phyloP scores from a whole-genome alignment of 2,113 vertebrate genomes.

The Choloepus hoffmanni region DNA sequence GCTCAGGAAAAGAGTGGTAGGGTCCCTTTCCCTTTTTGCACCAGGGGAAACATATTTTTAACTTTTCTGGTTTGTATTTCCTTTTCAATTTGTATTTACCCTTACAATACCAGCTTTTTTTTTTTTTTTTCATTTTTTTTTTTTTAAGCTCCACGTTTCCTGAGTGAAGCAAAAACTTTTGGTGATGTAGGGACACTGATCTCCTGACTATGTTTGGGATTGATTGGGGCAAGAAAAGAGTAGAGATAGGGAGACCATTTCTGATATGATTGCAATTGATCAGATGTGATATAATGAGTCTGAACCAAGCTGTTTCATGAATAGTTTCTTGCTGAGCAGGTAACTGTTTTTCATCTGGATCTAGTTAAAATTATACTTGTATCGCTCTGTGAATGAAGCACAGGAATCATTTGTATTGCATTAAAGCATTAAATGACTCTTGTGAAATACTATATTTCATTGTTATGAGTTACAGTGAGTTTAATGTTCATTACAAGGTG shows the following conservation, averaged over 20 bases:
- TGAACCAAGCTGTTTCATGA: background rate
- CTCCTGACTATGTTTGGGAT: background rate
- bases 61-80: too few species aligned
- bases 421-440: constrained; percentile 40
- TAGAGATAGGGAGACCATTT: background rate
- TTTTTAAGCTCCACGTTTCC: background rate
- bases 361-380: constrained; percentile 16
- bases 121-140: too few species aligned
- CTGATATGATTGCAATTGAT: background rate
- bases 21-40: too few species aligned
- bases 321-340: background rate
- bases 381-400: background rate
- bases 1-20: too few species aligned
- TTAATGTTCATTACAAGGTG: constrained; percentile 16
- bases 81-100: too few species aligned
- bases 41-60: too few species aligned
- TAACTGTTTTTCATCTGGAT: background rate
- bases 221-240: background rate
- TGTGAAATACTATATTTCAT: constrained; percentile 34
- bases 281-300: background rate
- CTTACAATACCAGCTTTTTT: background rate
- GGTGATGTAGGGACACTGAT: background rate
- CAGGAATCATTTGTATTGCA: background rate
- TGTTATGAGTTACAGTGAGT: constrained; percentile 44
- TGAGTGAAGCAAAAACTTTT: background rate